A percentile compares a stretch with the other conserved stretches of the same genome.
Conservation (phyloP, 2,113 vertebrate genomes). For the Toxostoma redivivum region DNA sequence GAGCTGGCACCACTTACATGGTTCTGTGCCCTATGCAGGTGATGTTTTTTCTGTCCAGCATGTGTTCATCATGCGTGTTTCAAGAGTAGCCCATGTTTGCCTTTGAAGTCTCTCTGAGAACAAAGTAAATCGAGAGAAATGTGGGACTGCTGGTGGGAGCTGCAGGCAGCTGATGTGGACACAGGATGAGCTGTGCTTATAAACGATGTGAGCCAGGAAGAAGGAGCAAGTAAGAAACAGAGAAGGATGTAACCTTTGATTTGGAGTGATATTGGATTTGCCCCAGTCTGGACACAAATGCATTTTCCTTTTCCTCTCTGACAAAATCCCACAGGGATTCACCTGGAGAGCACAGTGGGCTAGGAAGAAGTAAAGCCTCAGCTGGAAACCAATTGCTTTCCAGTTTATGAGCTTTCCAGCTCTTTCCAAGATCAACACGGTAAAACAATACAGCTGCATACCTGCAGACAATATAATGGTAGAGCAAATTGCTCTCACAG, state of each 20-base stretch:
- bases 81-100: not conserved
- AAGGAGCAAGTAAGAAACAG: not conserved
- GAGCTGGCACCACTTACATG: not conserved
- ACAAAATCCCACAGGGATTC: not conserved
- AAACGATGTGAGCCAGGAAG: not conserved
- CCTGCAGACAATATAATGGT: slow-evolving; percentile 39
- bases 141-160: not conserved
- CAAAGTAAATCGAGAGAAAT: not conserved
- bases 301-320: not conserved
- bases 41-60: not conserved
- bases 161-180: not conserved
- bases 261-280: not conserved
- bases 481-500: slow-evolving; percentile 37
- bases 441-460: slow-evolving; percentile 48
- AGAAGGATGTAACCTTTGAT: not conserved
- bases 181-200: not conserved
- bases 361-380: not conserved
- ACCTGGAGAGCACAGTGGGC: not conserved
- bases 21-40: not conserved
- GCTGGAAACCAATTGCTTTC: slow-evolving; percentile 26
- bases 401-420: slow-evolving; percentile 30
- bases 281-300: not conserved
- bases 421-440: slow-evolving; percentile 11
- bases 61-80: accelerated
- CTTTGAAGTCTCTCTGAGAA: not conserved